These are phyloP conservation scores for Nomada fucata DNA, from an alignment of 2,888 invertebrate genomes.

Conservation along the genomic window DNA sequence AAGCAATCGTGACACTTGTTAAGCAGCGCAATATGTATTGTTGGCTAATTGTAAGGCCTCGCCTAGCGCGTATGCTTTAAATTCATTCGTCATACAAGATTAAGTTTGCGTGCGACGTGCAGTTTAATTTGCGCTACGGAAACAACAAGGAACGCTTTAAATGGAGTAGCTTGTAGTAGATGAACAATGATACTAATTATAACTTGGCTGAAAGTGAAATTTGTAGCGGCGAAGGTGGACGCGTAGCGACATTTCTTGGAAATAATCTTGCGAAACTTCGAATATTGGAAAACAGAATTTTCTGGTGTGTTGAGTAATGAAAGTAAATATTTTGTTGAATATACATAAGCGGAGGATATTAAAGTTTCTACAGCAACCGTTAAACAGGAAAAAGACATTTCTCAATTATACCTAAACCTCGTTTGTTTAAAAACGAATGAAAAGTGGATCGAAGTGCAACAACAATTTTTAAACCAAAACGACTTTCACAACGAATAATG, in stretches of 20 bases:
- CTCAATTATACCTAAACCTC: too few species aligned
- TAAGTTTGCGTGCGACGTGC: slow-evolving; percentile 17
- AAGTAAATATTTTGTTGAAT: too few species aligned
- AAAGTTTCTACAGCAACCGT: too few species aligned
- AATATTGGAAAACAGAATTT: background rate
- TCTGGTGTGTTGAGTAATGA: too few species aligned
- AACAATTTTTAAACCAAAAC: too few species aligned
- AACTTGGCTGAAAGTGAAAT: slow-evolving; percentile 16
- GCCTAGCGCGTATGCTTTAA: slow-evolving; percentile 6
- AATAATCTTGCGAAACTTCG: background rate
- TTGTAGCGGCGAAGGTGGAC: background rate
- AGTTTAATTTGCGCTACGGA: slow-evolving; percentile 25
- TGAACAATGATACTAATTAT: slow-evolving; percentile 31
- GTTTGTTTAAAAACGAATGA: too few species aligned
- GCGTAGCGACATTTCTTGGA: background rate
- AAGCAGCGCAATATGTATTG: background rate
- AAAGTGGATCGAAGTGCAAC: too few species aligned
- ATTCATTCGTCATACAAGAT: slow-evolving; percentile 25
- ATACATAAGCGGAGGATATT: too few species aligned
- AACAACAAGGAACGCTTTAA: slow-evolving; percentile 22
- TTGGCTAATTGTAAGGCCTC: background rate
- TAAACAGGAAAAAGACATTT: too few species aligned
- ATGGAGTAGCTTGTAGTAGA: slow-evolving; percentile 26
- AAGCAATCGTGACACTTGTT: background rate
- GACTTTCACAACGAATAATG: too few species aligned